phyloP scores from a whole-genome alignment of 2,797 vertebrate species.

The Oreochromis grahami region DNA sequence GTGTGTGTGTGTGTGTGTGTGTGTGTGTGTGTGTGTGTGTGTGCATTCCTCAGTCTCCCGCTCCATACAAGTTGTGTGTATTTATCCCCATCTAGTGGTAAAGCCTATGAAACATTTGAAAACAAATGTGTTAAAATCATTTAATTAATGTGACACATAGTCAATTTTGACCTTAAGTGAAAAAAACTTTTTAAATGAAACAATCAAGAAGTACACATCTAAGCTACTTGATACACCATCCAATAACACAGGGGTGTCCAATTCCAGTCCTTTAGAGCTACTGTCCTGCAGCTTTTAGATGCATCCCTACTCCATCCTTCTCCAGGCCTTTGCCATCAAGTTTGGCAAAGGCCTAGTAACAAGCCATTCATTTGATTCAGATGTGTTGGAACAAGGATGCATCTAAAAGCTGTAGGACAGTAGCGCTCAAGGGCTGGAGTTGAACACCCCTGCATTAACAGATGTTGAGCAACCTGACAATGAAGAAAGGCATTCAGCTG shows the following conservation, averaged over 20 bases:
- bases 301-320: background rate
- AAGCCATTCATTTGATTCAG: background rate
- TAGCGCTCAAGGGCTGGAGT: background rate
- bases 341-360: background rate
- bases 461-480: background rate
- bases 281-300: background rate
- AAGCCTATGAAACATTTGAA: background rate
- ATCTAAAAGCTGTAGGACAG: background rate
- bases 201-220: background rate
- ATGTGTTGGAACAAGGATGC: background rate
- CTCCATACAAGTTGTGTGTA: background rate
- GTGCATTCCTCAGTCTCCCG: background rate
- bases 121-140: background rate
- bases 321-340: background rate
- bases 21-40: background rate
- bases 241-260: background rate
- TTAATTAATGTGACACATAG: background rate
- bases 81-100: slow-evolving; percentile 53
- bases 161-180: background rate
- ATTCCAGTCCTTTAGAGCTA: background rate
- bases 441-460: background rate
- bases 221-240: background rate
- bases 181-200: background rate
- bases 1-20: too few relatives aligned
- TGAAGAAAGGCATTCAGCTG: background rate